These are phyloP conservation scores for Dipus sagitta DNA, from an alignment of 2,797 vertebrate species.

Conservation along the genomic window DNA sequence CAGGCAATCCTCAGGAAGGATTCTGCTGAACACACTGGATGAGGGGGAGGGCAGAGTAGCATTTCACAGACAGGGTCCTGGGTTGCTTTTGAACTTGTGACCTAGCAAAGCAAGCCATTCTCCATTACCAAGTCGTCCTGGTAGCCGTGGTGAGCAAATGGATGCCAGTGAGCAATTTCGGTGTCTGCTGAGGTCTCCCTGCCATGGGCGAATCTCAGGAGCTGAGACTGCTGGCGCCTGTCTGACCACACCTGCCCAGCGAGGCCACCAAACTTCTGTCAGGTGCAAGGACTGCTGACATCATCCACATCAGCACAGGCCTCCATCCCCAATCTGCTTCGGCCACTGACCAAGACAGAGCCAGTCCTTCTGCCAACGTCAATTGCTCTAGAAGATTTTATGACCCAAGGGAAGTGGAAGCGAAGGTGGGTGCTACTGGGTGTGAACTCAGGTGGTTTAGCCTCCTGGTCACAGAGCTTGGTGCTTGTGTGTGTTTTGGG, in stretches of 20 bases:
- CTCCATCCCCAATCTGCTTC: too few species aligned
- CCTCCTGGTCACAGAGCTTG: fast-evolving
- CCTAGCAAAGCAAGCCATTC: background rate
- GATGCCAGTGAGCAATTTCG: background rate
- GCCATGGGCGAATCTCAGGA: background rate
- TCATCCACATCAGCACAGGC: background rate
- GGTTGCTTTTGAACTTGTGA: background rate
- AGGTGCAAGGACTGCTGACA: background rate
- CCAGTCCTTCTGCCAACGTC: too few species aligned
- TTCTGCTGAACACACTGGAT: fast-evolving
- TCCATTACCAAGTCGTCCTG: background rate
- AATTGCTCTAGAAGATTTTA: background rate
- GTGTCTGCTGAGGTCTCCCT: background rate
- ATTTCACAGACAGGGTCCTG: background rate
- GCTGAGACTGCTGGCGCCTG: background rate
- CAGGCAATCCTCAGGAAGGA: fast-evolving
- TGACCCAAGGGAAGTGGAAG: too few species aligned
- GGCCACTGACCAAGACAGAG: too few species aligned
- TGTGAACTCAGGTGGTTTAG: background rate
- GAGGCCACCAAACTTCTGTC: background rate
- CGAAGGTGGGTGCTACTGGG: fast-evolving
- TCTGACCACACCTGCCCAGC: background rate
- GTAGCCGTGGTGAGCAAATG: fast-evolving
- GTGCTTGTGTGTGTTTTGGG: too few species aligned
- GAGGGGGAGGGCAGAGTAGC: background rate